These are phyloP conservation scores for Lasioglossum albipes DNA, from an alignment of 1,140 invertebrate species.

Conservation along the genomic window DNA sequence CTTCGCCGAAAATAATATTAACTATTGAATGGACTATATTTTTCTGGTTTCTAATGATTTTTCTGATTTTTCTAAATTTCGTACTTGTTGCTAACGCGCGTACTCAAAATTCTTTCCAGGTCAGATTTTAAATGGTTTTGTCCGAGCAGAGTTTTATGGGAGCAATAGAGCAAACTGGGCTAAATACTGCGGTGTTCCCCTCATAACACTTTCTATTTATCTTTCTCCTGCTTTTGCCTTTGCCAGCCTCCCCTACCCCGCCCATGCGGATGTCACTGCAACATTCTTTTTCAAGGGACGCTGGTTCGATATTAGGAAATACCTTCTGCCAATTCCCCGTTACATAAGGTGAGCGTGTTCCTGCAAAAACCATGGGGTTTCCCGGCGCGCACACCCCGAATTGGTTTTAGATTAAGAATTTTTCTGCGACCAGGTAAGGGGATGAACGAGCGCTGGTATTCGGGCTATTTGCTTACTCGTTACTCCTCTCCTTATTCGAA, in stretches of 20 bases:
- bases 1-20: too few species aligned
- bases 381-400: slow-evolving; percentile 43
- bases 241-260: slow-evolving; percentile 11
- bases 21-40: too few species aligned
- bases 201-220: slow-evolving; percentile 15
- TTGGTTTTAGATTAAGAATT: slow-evolving; percentile 63
- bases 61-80: too few species aligned
- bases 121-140: too few species aligned
- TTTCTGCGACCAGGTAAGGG: slow-evolving; percentile 47
- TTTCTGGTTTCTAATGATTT: too few species aligned
- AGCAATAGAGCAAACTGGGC: neutral
- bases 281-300: slow-evolving; percentile 63
- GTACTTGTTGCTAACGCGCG: too few species aligned
- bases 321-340: slow-evolving; percentile 64
- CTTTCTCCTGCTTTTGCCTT: slow-evolving; percentile 15
- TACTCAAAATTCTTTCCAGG: too few species aligned
- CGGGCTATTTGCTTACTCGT: slow-evolving; percentile 21
- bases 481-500: too few species aligned
- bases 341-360: slow-evolving; percentile 56
- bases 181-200: neutral
- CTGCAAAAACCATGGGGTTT: slow-evolving; percentile 55
- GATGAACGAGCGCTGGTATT: slow-evolving; percentile 27
- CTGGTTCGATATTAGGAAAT: slow-evolving; percentile 67
- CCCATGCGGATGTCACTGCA: slow-evolving; percentile 48
- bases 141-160: too few species aligned